phyloP scores from a whole-genome alignment of 2,888 invertebrate genomes.

The Volucella inanis region DNA sequence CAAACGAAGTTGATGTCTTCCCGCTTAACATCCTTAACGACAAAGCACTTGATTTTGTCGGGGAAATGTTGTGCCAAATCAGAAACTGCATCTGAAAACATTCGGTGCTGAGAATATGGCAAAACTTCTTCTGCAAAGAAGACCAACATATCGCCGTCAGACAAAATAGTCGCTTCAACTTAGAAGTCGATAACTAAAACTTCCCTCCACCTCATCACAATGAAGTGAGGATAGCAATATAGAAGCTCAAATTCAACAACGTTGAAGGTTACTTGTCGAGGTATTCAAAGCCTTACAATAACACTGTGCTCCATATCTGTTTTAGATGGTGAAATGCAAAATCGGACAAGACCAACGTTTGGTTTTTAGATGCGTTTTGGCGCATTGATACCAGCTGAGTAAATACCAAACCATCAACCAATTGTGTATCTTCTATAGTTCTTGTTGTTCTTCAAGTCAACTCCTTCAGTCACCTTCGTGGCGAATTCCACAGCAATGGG shows the following conservation, averaged over 20 bases:
- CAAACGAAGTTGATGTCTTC: slow-evolving; percentile 99
- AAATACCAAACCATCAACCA: slow-evolving; percentile 98
- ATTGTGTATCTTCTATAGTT: slow-evolving; percentile 98
- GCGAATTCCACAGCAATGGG: slow-evolving; percentile 99
- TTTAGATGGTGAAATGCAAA: slow-evolving; percentile 99
- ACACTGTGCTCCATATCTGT: slow-evolving; percentile 97
- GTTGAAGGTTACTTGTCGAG: no score
- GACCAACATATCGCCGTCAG: no score
- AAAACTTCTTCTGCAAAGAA: no score
- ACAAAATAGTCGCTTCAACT: no score
- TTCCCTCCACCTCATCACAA: no score
- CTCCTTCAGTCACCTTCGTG: slow-evolving; percentile 88
- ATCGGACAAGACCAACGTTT: slow-evolving; percentile 99
- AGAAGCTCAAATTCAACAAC: no score
- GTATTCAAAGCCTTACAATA: no score
- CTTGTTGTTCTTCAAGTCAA: slow-evolving; percentile 98
- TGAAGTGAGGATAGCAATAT: no score
- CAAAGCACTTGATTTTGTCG: slow-evolving; percentile 95
- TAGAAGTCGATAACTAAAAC: no score
- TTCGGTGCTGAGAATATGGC: no score
- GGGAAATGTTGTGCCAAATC: slow-evolving; percentile 98
- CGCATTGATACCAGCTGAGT: slow-evolving; percentile 94
- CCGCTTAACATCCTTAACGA: neutral
- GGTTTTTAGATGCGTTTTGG: slow-evolving; percentile 98
- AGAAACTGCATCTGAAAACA: slow-evolving; percentile 97